Base-by-base conservation (phyloP, 2,888 invertebrate species). In the Luffia ferchaultella region DNA sequence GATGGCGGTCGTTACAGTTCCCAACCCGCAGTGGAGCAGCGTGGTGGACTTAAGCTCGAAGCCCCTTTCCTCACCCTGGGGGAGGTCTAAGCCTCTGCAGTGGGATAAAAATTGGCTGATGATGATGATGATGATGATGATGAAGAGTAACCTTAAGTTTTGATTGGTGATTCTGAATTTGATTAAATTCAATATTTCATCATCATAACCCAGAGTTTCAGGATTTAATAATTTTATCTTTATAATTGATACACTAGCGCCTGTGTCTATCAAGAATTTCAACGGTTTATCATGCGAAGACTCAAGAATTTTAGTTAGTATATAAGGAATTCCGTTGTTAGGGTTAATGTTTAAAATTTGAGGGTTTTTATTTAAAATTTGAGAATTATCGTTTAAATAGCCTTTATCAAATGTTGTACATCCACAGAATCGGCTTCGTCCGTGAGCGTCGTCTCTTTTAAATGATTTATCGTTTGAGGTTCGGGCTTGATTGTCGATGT, bases 181-280 rank as follows among this genome's bases (percentile, higher is more conserved):
- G n/a, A n/a, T n/a, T n/a, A n/a, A n/a, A n/a, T n/a, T n/a, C n/a
- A n/a, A n/a, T n/a, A n/a, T n/a, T n/a, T n/a, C n/a, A n/a, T n/a
- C n/a, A n/a, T n/a, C n/a, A n/a, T n/a, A n/a, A n/a, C n/a, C n/a
- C n/a, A n/a, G n/a, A 30, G 30, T 30, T 30, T 30, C 30, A 3
- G 30, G 30, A 30, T 30, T 3, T 12, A 30, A 30, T 12, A 5
- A 12, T 16, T 16, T 18, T 45, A 18, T 18, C 3, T 45, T 45
- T 5, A 45, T 17, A 12, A 45, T 45, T 2, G 45, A 45, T 17
- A 45, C 15, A 45, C 45, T 45, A 45, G 45, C 45, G 16, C 45
- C 45, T 17, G 45, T 45, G 18, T 45, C 45, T 17, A 45, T 45
- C 3, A 45, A 45, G n/a, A 45, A 46, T 19, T 15, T 46, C 2